Conservation (phyloP, 2,888 invertebrate genomes). For the Alitta virens region DNA sequence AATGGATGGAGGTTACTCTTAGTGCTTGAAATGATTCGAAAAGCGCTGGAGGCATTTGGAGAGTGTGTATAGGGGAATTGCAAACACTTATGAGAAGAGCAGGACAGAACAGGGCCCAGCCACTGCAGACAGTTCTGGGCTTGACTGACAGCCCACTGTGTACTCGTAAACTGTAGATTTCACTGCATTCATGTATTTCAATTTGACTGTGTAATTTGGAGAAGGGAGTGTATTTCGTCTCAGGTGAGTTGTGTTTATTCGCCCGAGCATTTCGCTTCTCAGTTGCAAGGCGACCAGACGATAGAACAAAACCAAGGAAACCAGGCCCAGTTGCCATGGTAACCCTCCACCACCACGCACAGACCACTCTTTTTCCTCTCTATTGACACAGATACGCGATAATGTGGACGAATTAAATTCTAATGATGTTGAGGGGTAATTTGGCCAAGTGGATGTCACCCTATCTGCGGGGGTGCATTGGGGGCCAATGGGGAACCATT, state of each 20-base stretch:
- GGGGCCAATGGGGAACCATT: too few relatives aligned
- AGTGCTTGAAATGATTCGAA: too few relatives aligned
- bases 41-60: too few relatives aligned
- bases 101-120: too few relatives aligned
- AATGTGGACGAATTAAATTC: background rate
- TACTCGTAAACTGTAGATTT: slow-evolving; percentile 1
- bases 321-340: background rate
- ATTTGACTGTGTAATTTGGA: background rate
- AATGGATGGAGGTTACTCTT: too few relatives aligned
- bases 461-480: too few relatives aligned
- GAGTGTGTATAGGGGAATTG: too few relatives aligned
- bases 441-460: background rate
- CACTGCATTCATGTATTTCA: background rate
- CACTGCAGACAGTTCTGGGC: too few relatives aligned
- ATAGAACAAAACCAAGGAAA: background rate
- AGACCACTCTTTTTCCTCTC: background rate
- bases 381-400: background rate
- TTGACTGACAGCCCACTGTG: background rate
- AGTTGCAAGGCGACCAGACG: background rate
- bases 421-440: background rate
- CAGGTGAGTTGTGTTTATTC: background rate
- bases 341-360: background rate
- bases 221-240: background rate
- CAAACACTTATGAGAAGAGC: too few relatives aligned
- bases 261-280: background rate